A percentile compares a stretch with the other conserved stretches of the same genome.
phyloP scores from a whole-genome alignment of 2,888 invertebrate species.

The Gymnocheta viridis region DNA sequence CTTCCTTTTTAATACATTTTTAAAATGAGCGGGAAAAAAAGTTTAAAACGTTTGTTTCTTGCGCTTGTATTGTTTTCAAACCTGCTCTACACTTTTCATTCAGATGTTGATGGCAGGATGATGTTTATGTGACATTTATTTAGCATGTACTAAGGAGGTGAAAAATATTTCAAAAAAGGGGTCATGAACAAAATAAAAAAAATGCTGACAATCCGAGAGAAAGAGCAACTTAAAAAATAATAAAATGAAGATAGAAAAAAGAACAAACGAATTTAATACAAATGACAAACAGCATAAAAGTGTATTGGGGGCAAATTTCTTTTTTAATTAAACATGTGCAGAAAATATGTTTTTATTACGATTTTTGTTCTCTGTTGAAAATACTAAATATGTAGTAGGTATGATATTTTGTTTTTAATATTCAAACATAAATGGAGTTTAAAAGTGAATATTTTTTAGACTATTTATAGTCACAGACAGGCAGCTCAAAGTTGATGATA shows the following conservation, averaged over 20 bases:
- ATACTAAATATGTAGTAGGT: conserved; percentile 4
- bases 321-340: conserved; percentile 68
- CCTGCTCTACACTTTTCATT: background rate
- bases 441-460: conserved; percentile 23
- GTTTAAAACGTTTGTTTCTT: background rate
- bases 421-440: conserved; percentile 16
- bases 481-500: conserved; percentile 5
- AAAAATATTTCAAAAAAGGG: conserved; percentile 53
- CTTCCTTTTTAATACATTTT: conserved; percentile 2
- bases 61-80: background rate
- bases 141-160: background rate
- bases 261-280: conserved; percentile 22
- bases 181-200: conserved; percentile 54
- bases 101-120: conserved; percentile 24
- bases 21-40: background rate
- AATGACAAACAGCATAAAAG: conserved; percentile 35
- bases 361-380: background rate
- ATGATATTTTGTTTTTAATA: background rate
- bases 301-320: conserved; percentile 39
- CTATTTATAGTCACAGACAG: background rate
- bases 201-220: conserved; percentile 15
- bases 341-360: conserved; percentile 54
- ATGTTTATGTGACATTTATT: conserved; percentile 64
- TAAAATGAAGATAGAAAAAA: conserved; percentile 17
- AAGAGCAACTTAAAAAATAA: conserved; percentile 21